These are phyloP conservation scores for Schizopygopsis pylzovi DNA, from an alignment of 2,797 vertebrate genomes.

Conservation along the genomic window DNA sequence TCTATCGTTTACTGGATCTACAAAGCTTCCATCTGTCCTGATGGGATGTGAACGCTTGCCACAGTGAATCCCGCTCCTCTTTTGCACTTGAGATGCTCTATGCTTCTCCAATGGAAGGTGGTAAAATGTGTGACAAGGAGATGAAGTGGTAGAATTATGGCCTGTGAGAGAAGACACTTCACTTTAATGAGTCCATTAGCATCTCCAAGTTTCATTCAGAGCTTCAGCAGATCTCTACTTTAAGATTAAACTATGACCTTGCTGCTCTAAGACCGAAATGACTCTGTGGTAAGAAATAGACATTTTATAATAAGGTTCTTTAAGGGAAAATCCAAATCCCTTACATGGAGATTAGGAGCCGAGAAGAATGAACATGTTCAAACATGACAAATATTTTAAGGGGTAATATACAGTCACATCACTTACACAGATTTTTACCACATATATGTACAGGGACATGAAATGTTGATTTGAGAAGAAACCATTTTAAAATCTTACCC, in stretches of 20 bases:
- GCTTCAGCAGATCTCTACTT: conserved; percentile 13
- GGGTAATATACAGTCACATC: not conserved
- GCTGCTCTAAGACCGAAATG: not conserved
- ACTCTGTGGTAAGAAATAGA: not conserved
- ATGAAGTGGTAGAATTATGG: conserved; percentile 4
- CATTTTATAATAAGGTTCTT: not conserved
- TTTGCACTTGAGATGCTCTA: not conserved
- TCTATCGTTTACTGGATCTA: conserved; percentile 29
- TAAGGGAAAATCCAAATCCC: not conserved
- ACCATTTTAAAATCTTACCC: not conserved
- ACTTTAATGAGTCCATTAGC: conserved; percentile 3
- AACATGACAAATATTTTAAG: not conserved
- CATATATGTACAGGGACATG: not conserved
- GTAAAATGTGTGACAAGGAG: conserved; percentile 13
- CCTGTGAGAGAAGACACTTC: conserved; percentile 4
- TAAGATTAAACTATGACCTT: conserved; percentile 23
- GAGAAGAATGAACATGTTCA: not conserved
- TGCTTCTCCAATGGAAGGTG: conserved; percentile 1
- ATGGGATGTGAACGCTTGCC: conserved; percentile 35
- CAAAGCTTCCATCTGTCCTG: conserved; percentile 12
- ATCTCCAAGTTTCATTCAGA: not conserved
- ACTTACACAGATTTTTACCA: not conserved
- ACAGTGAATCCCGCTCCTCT: not conserved
- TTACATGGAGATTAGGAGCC: not conserved
- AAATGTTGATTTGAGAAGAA: not conserved